Conservation (phyloP, 2,797 vertebrate species). For the Leucoraja ocellata region DNA sequence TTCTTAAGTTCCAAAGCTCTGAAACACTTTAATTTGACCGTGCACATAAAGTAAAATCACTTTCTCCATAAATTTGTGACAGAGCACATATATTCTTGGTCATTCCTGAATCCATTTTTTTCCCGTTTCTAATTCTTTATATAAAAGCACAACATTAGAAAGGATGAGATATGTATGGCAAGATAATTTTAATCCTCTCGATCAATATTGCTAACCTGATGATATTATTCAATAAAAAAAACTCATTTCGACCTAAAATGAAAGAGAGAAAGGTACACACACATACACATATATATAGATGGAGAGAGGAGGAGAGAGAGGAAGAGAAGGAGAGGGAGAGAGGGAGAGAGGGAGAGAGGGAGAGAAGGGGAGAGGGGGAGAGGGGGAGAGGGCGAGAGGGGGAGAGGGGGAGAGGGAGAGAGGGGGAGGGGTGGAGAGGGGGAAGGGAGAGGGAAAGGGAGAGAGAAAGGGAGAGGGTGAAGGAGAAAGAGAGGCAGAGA, state of each 20-base stretch:
- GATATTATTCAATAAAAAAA: conserved; percentile 80
- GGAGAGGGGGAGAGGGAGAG: too few species aligned
- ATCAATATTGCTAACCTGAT: conserved; percentile 76
- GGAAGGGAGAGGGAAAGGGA: too few species aligned
- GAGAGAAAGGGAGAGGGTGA: too few species aligned
- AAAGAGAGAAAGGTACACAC: conserved; percentile 50
- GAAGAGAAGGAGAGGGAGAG: too few species aligned
- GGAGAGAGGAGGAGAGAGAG: too few species aligned
- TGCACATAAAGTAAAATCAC: neutral
- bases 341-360: too few species aligned
- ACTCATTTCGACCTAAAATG: conserved; percentile 78
- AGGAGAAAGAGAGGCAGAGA: conserved; percentile 68
- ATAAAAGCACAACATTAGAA: neutral
- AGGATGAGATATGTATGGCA: neutral
- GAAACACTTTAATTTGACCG: neutral
- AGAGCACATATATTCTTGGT: too few species aligned
- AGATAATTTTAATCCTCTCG: neutral
- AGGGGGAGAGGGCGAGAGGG: too few species aligned
- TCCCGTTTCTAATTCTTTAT: neutral
- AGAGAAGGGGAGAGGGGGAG: too few species aligned
- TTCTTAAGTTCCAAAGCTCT: neutral
- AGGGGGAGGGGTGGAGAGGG: too few species aligned
- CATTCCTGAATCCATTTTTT: neutral
- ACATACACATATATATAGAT: too few species aligned
- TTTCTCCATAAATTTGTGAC: neutral